Evolutionary conservation across 2,113 vertebrate species (phyloP), one percentile per base, ranked within the genome.

Genomic region (Triplophysa dalaica): DNA sequence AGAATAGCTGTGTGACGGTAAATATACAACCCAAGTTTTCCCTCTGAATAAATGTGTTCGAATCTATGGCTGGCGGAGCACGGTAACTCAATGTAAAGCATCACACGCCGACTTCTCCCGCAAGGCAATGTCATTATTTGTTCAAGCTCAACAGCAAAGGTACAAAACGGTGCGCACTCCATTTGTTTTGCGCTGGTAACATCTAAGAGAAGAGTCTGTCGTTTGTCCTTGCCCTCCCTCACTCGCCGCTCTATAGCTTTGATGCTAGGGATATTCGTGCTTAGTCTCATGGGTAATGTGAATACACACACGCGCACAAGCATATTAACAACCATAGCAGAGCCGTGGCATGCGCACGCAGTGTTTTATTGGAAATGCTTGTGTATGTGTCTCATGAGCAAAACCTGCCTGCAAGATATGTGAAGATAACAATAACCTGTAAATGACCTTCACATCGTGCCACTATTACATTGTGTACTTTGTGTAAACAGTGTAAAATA

Each of bases 51-150:
- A 75, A 72, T 50, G 17, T 75, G 66, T 72, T 77, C 75, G 54
- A 16, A 43, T 83, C 80, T 69, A 33, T 66, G 66, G 67, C 33
- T 17, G 65, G 3, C 66, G 48, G 72, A 8, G 67, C 0, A 8
- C 75, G 69, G 73, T 22, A 58, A 58, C 76, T 43, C 68, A 54
- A 73, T 78, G 43, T 52, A 72, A 78, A 61, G 80, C 81, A 68
- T n/a, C 24, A 50, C 60, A 67, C 81, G 65, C 65, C 73, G 10
- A 0, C 45, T 79, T 84, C 62, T 56, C 77, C 79, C 81, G 77
- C 11, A 16, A 85, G 86, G 73, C 63, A 78, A 76, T 70, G 75
- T 81, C 85, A 74, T 70, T 79, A 66, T 81, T 58, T 69, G 81
- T 76, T 80, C 72, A 78, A 73, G 41, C 54, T 70, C 26, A 60